These are phyloP conservation scores for Allophyes oxyacanthae DNA, from an alignment of 2,888 invertebrate genomes.

Conservation along the genomic window DNA sequence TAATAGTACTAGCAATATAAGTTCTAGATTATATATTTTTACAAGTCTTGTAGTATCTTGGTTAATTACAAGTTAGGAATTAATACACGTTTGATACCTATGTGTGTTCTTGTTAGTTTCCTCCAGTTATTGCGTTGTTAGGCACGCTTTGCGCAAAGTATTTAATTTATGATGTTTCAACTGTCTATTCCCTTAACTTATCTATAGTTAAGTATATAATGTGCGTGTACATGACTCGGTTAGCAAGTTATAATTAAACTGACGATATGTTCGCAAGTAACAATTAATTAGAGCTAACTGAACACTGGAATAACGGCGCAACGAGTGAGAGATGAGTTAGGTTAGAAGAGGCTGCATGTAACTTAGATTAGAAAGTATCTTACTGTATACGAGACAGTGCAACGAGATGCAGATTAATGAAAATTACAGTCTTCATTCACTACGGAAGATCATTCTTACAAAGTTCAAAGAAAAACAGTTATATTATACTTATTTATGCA, in stretches of 20 bases:
- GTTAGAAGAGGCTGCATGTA: conserved; percentile 60
- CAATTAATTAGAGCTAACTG: conserved; percentile 80
- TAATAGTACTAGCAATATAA: conserved; percentile 21
- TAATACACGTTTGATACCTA: conserved; percentile 43
- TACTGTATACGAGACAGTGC: conserved; percentile 30
- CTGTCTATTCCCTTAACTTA: conserved; percentile 33
- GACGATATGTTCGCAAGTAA: conserved; percentile 72
- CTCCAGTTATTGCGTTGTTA: conserved; percentile 42
- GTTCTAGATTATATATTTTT: conserved; percentile 28
- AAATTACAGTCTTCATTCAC: conserved; percentile 44
- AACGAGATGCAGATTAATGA: conserved; percentile 49
- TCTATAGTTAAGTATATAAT: conserved; percentile 37
- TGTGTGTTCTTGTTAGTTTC: conserved; percentile 44
- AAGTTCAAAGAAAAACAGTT: conserved; percentile 9
- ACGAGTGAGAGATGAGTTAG: conserved; percentile 70
- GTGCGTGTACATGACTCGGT: conserved; percentile 47
- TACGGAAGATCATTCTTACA: conserved; percentile 19
- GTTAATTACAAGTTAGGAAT: conserved; percentile 36
- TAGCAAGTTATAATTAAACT: conserved; percentile 78
- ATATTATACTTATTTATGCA: conserved; percentile 8
- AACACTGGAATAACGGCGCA: conserved; percentile 69
- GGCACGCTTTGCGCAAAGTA: conserved; percentile 46
- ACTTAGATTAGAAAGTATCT: conserved; percentile 73
- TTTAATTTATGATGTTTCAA: conserved; percentile 48
- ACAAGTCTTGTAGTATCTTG: conserved; percentile 23